Evolutionary conservation across 1,140 invertebrate genomes (phyloP).

Genomic region (Bradysia coprophila): DNA sequence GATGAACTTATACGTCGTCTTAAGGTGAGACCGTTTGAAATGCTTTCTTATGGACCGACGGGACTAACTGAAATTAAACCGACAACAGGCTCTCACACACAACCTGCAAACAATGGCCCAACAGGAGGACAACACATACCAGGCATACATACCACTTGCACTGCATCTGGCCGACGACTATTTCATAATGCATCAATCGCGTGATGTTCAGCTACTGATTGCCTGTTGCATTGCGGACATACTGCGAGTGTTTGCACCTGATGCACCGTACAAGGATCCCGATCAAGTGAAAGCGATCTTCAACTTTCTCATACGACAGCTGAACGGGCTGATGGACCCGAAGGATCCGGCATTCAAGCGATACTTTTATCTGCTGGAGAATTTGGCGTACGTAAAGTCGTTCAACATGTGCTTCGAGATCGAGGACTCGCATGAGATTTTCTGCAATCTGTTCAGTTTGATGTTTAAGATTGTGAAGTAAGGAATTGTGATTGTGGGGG

Average conservation of each 20-base stretch:
- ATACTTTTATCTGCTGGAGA: conserved; percentile 91
- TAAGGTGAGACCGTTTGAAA: conserved; percentile 43
- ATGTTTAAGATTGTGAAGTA: conserved; percentile 95
- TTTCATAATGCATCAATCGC: conserved; percentile 75
- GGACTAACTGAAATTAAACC: too few species aligned
- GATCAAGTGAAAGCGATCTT: conserved; percentile 87
- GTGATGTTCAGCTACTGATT: conserved; percentile 85
- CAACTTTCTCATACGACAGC: conserved; percentile 87
- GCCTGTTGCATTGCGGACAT: conserved; percentile 97
- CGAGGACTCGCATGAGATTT: conserved; percentile 93
- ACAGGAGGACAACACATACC: conserved; percentile 85
- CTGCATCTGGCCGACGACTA: conserved; percentile 83
- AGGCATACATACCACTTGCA: conserved; percentile 86
- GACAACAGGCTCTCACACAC: conserved; percentile 60
- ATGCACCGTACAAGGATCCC: conserved; percentile 91
- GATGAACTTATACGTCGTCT: conserved; percentile 88
- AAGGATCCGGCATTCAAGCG: conserved; percentile 95
- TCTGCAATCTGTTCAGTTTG: conserved; percentile 82
- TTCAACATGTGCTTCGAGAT: conserved; percentile 98
- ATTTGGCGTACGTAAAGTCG: conserved; percentile 93
- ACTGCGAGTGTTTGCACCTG: conserved; percentile 92
- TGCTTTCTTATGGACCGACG: too few species aligned
- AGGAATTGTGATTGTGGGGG: too few species aligned
- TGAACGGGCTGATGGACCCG: conserved; percentile 84
- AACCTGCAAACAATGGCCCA: conserved; percentile 93